Conservation (phyloP, 2,797 vertebrate species). For the Cetoscarus ocellatus region DNA sequence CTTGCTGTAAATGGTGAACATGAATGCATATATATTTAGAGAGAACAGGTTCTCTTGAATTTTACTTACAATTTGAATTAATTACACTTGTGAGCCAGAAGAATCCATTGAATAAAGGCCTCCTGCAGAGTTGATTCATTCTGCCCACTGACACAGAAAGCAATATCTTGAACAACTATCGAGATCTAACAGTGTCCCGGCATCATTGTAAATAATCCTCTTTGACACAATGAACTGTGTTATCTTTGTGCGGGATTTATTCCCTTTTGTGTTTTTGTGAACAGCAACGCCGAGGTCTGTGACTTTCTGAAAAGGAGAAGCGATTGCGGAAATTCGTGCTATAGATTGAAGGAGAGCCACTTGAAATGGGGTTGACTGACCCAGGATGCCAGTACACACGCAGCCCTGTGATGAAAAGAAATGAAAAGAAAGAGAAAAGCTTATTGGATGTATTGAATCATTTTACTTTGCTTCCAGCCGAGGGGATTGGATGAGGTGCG, state of each 20-base stretch:
- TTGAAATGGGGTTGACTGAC: slow-evolving; percentile 83
- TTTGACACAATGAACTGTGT: slow-evolving; percentile 64
- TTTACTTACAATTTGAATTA: no score
- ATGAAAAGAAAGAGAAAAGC: slow-evolving; percentile 83
- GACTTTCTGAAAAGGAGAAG: slow-evolving; percentile 64
- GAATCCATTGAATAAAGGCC: slow-evolving; percentile 40
- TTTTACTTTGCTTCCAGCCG: slow-evolving; percentile 76
- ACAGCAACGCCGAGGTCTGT: slow-evolving; percentile 45
- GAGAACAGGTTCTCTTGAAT: no score
- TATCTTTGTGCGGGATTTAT: slow-evolving; percentile 67
- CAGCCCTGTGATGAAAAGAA: slow-evolving; percentile 77
- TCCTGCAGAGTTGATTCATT: slow-evolving; percentile 37
- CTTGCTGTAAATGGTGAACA: no score
- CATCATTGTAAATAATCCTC: slow-evolving; percentile 73
- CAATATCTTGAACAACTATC: slow-evolving; percentile 57
- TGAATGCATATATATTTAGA: no score
- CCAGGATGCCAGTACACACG: slow-evolving; percentile 71
- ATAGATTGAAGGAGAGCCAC: slow-evolving; percentile 77
- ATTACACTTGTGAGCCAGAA: slow-evolving; percentile 15
- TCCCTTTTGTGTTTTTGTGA: slow-evolving; percentile 65
- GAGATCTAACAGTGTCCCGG: slow-evolving; percentile 47
- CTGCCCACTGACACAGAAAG: slow-evolving; percentile 32
- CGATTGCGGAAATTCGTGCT: slow-evolving; percentile 64
- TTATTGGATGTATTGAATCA: slow-evolving; percentile 85
- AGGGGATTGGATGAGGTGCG: slow-evolving; percentile 68